Evolutionary conservation across 1,140 invertebrate genomes (phyloP), one percentile per base, ranked within the genome.

Genomic region (Colletes latitarsis): DNA sequence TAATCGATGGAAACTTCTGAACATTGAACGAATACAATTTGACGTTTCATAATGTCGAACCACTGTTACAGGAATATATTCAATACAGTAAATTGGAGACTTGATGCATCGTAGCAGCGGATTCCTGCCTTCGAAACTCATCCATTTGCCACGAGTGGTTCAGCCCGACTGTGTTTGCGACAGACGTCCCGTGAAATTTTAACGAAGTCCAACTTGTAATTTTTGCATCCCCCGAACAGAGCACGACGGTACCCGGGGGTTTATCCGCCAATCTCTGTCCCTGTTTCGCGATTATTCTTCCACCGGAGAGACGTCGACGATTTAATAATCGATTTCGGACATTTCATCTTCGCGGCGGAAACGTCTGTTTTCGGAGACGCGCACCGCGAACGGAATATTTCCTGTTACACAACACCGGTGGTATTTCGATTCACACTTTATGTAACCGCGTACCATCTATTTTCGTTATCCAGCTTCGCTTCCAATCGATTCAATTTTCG

Each of bases 201-300:
- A 83, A 86, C 81, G 62, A 86, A 80, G 67, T 69, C 74, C 80
- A 86, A 83, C 85, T 84, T 77, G 68, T 76, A 86, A 86, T 79
- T 81, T 67, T 70, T 58, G 58, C 72, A 73, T 64, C n/a, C 43
- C 53, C 43, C 53, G 67, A 39, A 52, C 66, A 39, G 2, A 43
- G 14, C 30, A 30, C 30, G 30, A 30, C 30, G 30, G 30, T 30
- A 30, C 30, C 30, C 30, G 30, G 2, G 30, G 30, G 30, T 30
- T 30, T 30, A 30, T 30, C 0, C 15, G 14, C 39, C 3, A 10
- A n/a, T 0, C 19, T 2, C 9, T 41, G 6, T 63, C 63, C 30
- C 52, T 19, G 52, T 19, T 14, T 49, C 6, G 15, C 41, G 6
- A 53, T 53, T 46, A 46, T 53, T 68, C 43, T 1, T 15, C 14